Percentiles rank a stretch among this genome's conserved stretches.
These are phyloP conservation scores for Thunnus thynnus DNA, from an alignment of 2,113 vertebrate genomes.

Conservation along the genomic window DNA sequence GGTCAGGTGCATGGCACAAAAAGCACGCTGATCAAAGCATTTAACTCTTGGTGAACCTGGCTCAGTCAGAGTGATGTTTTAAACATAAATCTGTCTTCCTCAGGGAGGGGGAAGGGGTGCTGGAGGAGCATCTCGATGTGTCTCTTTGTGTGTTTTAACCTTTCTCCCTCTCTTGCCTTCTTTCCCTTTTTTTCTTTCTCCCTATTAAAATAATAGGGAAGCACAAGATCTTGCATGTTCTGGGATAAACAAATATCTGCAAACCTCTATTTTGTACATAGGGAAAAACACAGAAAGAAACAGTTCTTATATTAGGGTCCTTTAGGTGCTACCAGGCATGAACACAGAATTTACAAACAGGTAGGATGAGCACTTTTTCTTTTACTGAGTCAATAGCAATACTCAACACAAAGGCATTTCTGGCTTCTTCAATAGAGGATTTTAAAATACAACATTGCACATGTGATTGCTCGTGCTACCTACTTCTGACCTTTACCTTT, in stretches of 20 bases:
- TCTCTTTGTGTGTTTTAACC: constrained; percentile 40
- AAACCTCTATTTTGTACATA: too few species aligned
- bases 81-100: constrained; percentile 54
- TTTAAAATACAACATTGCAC: background rate
- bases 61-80: constrained; percentile 61
- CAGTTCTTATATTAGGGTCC: background rate
- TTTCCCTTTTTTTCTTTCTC: background rate
- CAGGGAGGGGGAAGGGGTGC: constrained; percentile 8
- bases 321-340: background rate
- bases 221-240: too few species aligned
- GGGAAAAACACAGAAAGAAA: too few species aligned
- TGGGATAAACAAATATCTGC: too few species aligned
- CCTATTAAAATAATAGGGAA: background rate
- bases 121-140: constrained; percentile 13
- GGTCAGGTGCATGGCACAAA: constrained; percentile 48
- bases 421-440: background rate
- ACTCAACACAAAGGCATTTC: background rate
- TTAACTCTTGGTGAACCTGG: constrained; percentile 70
- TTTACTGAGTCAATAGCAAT: constrained; percentile 3
- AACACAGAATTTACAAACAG: background rate
- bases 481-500: constrained; percentile 45
- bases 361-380: background rate
- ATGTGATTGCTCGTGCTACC: background rate
- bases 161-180: background rate
- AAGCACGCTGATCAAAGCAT: constrained; percentile 69